Evolutionary conservation across 2,113 vertebrate genomes (phyloP).

Genomic region (Plotosus lineatus): DNA sequence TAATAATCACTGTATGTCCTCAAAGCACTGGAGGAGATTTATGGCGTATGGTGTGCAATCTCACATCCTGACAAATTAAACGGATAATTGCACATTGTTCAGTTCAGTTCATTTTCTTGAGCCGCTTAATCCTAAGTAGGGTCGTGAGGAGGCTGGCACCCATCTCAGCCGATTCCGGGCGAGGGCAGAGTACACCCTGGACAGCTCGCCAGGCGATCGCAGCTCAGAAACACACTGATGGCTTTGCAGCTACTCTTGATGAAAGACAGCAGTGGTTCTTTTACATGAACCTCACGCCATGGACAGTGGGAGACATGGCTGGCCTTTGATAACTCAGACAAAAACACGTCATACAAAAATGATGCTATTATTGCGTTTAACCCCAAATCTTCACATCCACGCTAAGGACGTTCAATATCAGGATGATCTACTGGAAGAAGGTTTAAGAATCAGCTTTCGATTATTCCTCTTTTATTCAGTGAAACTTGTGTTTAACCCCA

Average conservation of each 20-base stretch:
- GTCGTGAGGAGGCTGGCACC: too few species aligned
- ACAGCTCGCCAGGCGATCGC: too few species aligned
- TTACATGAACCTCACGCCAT: too few species aligned
- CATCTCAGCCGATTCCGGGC: too few species aligned
- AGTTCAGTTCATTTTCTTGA: constrained; percentile 27
- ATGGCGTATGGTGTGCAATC: constrained; percentile 10
- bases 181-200: too few species aligned
- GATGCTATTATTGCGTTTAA: background rate
- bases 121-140: too few species aligned
- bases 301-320: too few species aligned
- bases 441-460: constrained; percentile 2
- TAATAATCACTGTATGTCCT: constrained; percentile 41
- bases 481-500: constrained; percentile 13
- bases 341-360: background rate
- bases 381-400: background rate
- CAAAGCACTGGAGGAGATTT: constrained; percentile 8
- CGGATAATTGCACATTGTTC: constrained; percentile 6
- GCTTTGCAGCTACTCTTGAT: too few species aligned
- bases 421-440: background rate
- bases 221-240: too few species aligned
- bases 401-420: background rate
- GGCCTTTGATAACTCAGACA: too few species aligned
- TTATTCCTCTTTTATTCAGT: constrained; percentile 4
- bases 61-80: constrained; percentile 36
- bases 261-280: too few species aligned